Evolutionary conservation across 2,888 invertebrate species (phyloP).

Genomic region (Marronus borbonicus): DNA sequence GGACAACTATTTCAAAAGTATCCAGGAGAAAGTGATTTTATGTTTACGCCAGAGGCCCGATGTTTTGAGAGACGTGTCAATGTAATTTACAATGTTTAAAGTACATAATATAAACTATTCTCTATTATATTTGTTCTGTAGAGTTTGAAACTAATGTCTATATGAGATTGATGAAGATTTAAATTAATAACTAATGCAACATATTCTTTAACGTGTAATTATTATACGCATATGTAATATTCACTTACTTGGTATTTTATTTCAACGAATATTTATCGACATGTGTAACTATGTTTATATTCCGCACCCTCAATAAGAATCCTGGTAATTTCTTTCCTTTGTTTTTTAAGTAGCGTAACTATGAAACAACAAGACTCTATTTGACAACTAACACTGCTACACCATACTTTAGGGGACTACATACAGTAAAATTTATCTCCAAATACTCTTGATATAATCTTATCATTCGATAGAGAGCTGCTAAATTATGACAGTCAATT

Average conservation of each 20-base stretch:
- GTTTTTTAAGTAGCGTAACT: not conserved
- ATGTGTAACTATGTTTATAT: not conserved
- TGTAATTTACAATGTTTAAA: too few relatives aligned
- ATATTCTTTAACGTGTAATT: too few relatives aligned
- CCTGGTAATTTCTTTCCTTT: not conserved
- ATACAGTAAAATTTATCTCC: slow-evolving; percentile 31
- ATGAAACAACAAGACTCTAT: not conserved
- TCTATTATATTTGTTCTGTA: too few relatives aligned
- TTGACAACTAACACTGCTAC: not conserved
- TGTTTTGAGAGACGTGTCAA: too few relatives aligned
- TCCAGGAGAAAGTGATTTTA: too few relatives aligned
- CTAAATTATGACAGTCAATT: slow-evolving; percentile 30
- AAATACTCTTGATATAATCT: slow-evolving; percentile 29
- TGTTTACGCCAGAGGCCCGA: too few relatives aligned
- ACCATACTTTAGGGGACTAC: not conserved
- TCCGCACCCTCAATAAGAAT: not conserved
- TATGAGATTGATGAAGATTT: too few relatives aligned
- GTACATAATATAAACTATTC: too few relatives aligned
- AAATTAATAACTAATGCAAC: too few relatives aligned
- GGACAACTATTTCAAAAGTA: too few relatives aligned
- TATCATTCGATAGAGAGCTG: slow-evolving; percentile 32
- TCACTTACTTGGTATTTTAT: not conserved
- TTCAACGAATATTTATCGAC: not conserved
- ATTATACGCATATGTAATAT: too few relatives aligned
- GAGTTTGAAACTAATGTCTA: too few relatives aligned